phyloP scores from a whole-genome alignment of 2,113 vertebrate genomes.

The Nyctereutes procyonoides region DNA sequence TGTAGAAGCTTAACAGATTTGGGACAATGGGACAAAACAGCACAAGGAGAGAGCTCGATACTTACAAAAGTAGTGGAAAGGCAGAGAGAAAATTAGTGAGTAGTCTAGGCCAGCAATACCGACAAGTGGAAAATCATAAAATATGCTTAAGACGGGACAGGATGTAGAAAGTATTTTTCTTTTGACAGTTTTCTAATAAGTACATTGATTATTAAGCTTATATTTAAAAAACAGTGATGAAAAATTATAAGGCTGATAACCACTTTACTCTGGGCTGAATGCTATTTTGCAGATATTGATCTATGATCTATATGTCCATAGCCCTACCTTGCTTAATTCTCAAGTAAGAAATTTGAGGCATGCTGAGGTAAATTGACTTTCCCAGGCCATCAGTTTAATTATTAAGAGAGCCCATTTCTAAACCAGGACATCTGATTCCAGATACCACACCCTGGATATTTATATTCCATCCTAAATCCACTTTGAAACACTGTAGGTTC shows the following conservation, averaged over 20 bases:
- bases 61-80: not conserved
- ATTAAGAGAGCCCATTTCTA: not conserved
- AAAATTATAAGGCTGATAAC: not conserved
- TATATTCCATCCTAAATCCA: too few relatives aligned
- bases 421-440: not conserved
- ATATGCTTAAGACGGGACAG: not conserved
- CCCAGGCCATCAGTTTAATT: not conserved
- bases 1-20: not conserved
- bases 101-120: not conserved
- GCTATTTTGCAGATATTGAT: not conserved
- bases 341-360: not conserved
- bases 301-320: not conserved
- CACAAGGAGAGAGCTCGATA: not conserved
- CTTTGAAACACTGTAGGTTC: not conserved
- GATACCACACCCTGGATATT: not conserved
- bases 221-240: not conserved
- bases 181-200: not conserved
- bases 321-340: not conserved
- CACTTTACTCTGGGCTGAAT: not conserved
- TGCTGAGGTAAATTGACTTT: not conserved
- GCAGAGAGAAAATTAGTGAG: not conserved
- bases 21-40: not conserved
- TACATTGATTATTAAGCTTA: not conserved
- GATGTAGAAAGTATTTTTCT: not conserved
- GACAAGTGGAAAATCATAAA: not conserved